Conservation (phyloP, 2,113 vertebrate species). For the Equus quagga region DNA sequence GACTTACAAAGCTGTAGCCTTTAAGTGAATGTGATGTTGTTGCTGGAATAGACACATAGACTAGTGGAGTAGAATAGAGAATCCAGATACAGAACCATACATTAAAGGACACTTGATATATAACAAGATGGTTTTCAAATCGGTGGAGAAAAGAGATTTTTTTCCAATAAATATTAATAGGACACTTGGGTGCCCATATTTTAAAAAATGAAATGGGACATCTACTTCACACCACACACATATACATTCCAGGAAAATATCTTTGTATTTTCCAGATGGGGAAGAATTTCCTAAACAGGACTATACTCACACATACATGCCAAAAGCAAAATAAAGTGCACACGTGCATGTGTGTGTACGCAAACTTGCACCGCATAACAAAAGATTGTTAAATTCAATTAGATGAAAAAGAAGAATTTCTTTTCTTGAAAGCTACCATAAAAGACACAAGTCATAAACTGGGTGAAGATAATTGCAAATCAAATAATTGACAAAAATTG, state of each 20-base stretch:
- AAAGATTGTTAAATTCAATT: background rate
- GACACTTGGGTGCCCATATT: background rate
- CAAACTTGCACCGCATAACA: background rate
- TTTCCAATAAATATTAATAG: background rate
- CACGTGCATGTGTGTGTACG: accelerated
- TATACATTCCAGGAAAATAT: background rate
- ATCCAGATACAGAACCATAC: background rate
- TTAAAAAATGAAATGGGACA: background rate
- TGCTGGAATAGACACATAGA: background rate
- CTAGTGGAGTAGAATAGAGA: background rate
- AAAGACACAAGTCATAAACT: background rate
- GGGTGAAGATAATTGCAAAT: background rate
- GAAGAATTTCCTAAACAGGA: background rate
- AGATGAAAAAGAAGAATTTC: too few relatives aligned
- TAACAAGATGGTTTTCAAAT: background rate
- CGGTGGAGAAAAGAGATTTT: background rate
- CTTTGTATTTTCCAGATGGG: background rate
- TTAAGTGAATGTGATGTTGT: background rate
- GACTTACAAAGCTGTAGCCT: background rate
- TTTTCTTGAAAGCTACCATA: background rate
- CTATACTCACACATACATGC: background rate
- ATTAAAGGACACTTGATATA: background rate
- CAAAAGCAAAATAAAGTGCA: background rate
- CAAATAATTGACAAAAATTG: background rate
- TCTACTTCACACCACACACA: background rate